A percentile compares a stretch with the other conserved stretches of the same genome.
These are phyloP conservation scores for Aleiodes sp. DNA, from an alignment of 1,140 invertebrate genomes.

Conservation along the genomic window DNA sequence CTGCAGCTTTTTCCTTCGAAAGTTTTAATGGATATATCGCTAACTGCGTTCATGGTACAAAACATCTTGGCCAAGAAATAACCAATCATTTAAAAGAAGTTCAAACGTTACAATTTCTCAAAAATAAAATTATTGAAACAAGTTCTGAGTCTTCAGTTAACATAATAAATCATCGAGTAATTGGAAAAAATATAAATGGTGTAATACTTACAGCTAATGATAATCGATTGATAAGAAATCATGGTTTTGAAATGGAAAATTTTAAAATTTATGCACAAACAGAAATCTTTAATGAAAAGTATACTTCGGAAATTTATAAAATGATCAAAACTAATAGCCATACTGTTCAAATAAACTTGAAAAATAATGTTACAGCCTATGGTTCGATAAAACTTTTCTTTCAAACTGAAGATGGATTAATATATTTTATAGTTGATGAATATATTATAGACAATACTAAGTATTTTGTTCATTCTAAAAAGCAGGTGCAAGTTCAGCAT, in stretches of 20 bases:
- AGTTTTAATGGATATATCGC: slow-evolving; percentile 38
- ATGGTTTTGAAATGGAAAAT: slow-evolving; percentile 6
- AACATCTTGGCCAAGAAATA: slow-evolving; percentile 42
- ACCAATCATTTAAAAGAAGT: slow-evolving; percentile 33
- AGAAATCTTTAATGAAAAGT: slow-evolving; percentile 30
- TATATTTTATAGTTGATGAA: too few relatives aligned
- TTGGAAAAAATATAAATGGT: slow-evolving; percentile 2
- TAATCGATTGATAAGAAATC: slow-evolving; percentile 2
- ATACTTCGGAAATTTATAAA: slow-evolving; percentile 40
- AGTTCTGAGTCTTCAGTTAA: background rate
- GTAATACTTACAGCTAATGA: background rate
- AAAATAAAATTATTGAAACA: slow-evolving; percentile 17
- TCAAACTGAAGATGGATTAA: background rate
- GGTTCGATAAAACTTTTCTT: slow-evolving; percentile 35
- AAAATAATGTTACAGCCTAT: slow-evolving; percentile 19
- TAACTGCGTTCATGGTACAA: too few relatives aligned
- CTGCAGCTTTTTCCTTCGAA: slow-evolving; percentile 40
- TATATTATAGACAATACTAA: too few relatives aligned
- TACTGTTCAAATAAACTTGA: slow-evolving; percentile 25
- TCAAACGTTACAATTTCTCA: slow-evolving; percentile 31
- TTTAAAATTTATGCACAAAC: slow-evolving; percentile 33
- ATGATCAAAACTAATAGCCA: slow-evolving; percentile 39
- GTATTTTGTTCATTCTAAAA: too few relatives aligned
- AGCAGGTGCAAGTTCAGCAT: too few relatives aligned
- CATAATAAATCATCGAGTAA: background rate